Percentiles rank a stretch among this genome's conserved stretches.
phyloP scores from a whole-genome alignment of 2,797 vertebrate species.

The Sternarchorhynchus goeldii region DNA sequence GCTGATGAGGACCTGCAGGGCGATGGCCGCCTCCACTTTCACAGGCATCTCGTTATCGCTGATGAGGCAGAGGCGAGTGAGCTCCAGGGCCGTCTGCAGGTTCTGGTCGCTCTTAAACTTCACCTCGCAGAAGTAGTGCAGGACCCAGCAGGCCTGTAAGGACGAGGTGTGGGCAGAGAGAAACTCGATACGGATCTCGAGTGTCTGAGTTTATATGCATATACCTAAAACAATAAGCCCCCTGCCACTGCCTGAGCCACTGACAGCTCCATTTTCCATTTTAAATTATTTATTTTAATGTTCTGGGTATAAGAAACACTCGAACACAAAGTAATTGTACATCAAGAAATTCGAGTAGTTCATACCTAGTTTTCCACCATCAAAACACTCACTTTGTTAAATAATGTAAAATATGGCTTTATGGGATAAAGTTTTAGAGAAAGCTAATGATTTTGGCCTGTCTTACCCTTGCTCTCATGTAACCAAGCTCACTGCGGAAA shows the following conservation, averaged over 20 bases:
- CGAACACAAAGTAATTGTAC: too few species aligned
- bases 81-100: constrained; percentile 92
- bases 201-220: too few species aligned
- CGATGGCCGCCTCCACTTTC: constrained; percentile 98
- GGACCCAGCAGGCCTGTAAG: constrained; percentile 94
- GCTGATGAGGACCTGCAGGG: constrained; percentile 98
- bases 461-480: constrained; percentile 98
- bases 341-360: too few species aligned
- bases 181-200: not conserved
- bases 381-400: not conserved
- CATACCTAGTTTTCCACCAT: not conserved
- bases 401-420: not conserved
- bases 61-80: constrained; percentile 93
- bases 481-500: constrained; percentile 95
- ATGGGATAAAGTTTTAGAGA: not conserved
- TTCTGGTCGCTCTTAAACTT: constrained; percentile 99
- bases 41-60: constrained; percentile 99
- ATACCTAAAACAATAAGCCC: too few species aligned
- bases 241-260: too few species aligned
- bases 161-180: not conserved
- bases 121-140: constrained; percentile 99
- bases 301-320: too few species aligned
- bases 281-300: too few species aligned
- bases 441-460: not conserved
- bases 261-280: too few species aligned